Conservation (phyloP, 2,888 invertebrate species). For the Aporophyla lueneburgensis region DNA sequence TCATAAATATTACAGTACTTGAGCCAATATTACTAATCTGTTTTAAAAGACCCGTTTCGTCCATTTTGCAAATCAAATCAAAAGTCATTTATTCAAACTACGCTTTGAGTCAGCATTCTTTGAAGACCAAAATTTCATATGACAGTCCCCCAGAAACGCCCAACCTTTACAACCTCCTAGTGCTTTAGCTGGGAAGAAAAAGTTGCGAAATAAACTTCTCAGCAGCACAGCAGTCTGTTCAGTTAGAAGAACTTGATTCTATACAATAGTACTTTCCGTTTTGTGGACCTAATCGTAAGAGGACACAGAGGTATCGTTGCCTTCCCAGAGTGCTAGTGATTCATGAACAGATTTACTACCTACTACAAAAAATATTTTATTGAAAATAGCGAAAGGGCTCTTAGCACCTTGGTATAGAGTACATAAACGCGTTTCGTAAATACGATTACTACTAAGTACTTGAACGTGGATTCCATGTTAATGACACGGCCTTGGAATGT, state of each 20-base stretch:
- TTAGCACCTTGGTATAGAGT: not conserved
- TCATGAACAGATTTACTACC: not conserved
- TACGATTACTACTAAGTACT: constrained; percentile 23
- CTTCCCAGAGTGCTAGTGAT: not conserved
- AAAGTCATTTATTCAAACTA: too few relatives aligned
- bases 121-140: too few relatives aligned
- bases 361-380: not conserved
- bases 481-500: constrained; percentile 22
- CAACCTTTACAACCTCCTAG: too few relatives aligned
- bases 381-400: not conserved
- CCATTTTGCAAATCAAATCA: too few relatives aligned
- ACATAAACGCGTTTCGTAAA: not conserved
- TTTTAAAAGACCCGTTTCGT: not conserved
- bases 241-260: too few relatives aligned
- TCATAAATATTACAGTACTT: not conserved
- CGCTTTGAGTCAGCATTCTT: too few relatives aligned
- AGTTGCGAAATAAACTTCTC: too few relatives aligned
- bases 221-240: too few relatives aligned
- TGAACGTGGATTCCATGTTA: constrained; percentile 7
- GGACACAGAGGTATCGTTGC: not conserved
- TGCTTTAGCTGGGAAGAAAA: too few relatives aligned
- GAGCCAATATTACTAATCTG: not conserved
- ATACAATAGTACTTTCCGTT: too few relatives aligned
- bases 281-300: not conserved
- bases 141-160: too few relatives aligned